phyloP scores from a whole-genome alignment of 1,140 invertebrate species.

The Aethina tumida region DNA sequence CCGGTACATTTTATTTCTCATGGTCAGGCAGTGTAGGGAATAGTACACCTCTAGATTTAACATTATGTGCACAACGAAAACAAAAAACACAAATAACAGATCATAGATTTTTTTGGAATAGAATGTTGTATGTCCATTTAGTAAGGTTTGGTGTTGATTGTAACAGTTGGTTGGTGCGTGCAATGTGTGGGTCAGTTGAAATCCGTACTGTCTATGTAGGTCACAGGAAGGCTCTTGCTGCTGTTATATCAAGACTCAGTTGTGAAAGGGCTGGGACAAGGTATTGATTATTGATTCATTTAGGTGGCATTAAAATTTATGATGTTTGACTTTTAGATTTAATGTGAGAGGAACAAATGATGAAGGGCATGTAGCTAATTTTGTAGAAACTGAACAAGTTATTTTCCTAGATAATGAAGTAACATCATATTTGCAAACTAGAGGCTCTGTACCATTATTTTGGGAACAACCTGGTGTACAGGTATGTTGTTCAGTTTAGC shows the following conservation, averaged over 20 bases:
- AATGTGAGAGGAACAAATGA: conserved; percentile 98
- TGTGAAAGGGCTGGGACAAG: conserved; percentile 93
- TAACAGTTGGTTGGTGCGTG: conserved; percentile 79
- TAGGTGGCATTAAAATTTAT: conserved; percentile 7
- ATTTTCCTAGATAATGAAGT: conserved; percentile 84
- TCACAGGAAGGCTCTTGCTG: conserved; percentile 83
- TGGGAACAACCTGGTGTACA: conserved; percentile 99
- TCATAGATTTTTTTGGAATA: conserved; percentile 95
- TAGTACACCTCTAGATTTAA: conserved; percentile 61
- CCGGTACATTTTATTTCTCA: conserved; percentile 94
- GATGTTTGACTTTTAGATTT: conserved; percentile 50
- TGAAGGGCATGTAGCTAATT: conserved; percentile 98
- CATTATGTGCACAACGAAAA: conserved; percentile 82
- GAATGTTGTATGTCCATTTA: conserved; percentile 86
- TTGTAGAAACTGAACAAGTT: conserved; percentile 98
- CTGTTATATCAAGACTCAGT: conserved; percentile 89
- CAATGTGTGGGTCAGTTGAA: conserved; percentile 93
- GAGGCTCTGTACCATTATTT: conserved; percentile 95
- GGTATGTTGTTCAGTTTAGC: conserved; percentile 34
- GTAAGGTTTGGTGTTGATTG: conserved; percentile 83
- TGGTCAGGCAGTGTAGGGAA: conserved; percentile 42
- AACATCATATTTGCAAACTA: conserved; percentile 75
- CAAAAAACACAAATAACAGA: conserved; percentile 71
- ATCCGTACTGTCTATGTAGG: conserved; percentile 93
- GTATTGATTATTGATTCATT: conserved; percentile 24